Evolutionary conservation across 2,797 vertebrate genomes (phyloP), one percentile per base, ranked within the genome.

Genomic region (Acanthurus lineatus): DNA sequence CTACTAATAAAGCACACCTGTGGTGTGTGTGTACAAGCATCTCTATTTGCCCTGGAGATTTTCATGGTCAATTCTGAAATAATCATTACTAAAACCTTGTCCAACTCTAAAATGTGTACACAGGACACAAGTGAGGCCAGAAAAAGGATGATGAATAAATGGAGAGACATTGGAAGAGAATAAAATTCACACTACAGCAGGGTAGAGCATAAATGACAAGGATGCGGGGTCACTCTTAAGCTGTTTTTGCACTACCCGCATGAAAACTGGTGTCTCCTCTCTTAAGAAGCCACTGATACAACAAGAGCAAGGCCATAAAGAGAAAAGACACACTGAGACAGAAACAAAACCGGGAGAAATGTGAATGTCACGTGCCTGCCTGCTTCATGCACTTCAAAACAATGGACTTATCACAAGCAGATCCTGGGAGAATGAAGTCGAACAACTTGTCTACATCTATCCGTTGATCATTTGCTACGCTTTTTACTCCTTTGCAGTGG

Each of bases 1-100:
- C 52, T 6, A 14, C 64, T 71, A 60, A 68, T 69, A 58, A 49
- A 61, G 47, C 78, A 67, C 72, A 81, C 79, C 64, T 74, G 69
- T 14, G 58, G 28, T 38, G 47, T 17, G 6, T 38, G 42, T 47
- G 51, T 17, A 9, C 49, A 59, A 45, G 63, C 11, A 47, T 47
- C 69, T 77, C 52, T 60, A 20, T 69, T 69, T 62, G 52, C 59
- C 0, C 3, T 1, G 6, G 40, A 81, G 79, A 69, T 69, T 69
- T 52, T 51, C 3, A 71, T n/a, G 59, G 53, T 38, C 53, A 49
- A 8, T 73, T 32, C 57, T 64, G 32, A 69, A 28, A 9, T 25
- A 17, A 79, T 47, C 17, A 11, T 63, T 14, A 11, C 62, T 60
- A 52, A 58, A 69, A 65, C n/a, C 45, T 22, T 48, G 48, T 56